Evolutionary conservation across 2,113 vertebrate species (phyloP), one percentile per base, ranked within the genome.

Genomic region (Alouatta palliata): DNA sequence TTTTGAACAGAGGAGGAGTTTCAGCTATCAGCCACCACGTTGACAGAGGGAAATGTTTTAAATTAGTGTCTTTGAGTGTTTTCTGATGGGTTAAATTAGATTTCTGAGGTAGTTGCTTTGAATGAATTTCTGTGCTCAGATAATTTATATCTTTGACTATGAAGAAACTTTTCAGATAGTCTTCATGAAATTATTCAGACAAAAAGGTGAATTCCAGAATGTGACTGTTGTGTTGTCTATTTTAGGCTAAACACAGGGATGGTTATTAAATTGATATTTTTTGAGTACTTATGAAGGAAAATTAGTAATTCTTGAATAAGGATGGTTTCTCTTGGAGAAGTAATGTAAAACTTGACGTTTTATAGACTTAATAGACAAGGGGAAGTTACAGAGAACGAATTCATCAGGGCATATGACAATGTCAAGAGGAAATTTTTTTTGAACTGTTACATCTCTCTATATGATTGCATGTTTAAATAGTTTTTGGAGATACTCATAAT

Each of bases 1-100:
- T 82, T 96, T 89, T 95, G 45, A 91, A 85, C 80, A 45, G n/a
- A 94, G 35, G 21, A 83, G 35, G 11, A 54, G 43, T 94, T 96
- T 79, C 9, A 16, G 3, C 96, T 95, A 40, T 56, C 6, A 58
- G 75, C 85, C 56, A 35, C 43, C 12, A 0, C 94, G 20, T 90
- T 95, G 16, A 45, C 27, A 91, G 73, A 95, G 75, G 21, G 37
- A 49, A 49, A 25, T 81, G 70, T 81, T 91, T 93, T 88, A 92
- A 85, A 90, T 21, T 47, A 79, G 7, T 94, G 43, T 49, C n/a
- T 87, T 82, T 94, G 37, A 88, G 88, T 85, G 27, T 85, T 91
- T 94, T 40, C 30, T 35, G 20, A 8, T 43, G 12, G 23, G 23
- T 77, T 32, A 47, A 76, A 77, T 5, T 91, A 87, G 25, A 70